Base-by-base conservation (phyloP, 1,140 invertebrate genomes). In the Grapholita molesta region DNA sequence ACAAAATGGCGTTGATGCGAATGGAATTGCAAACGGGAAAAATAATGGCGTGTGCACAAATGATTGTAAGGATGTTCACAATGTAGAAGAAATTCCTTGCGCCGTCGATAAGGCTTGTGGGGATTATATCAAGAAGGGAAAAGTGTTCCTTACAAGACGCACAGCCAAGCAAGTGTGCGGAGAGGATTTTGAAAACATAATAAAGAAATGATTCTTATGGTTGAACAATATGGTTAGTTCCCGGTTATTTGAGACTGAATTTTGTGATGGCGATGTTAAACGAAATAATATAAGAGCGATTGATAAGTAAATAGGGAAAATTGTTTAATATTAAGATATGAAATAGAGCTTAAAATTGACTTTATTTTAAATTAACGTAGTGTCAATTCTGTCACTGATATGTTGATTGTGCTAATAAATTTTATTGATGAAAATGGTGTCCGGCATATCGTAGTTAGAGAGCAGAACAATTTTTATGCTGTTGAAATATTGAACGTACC, bases 201-300 rank as follows among this genome's bases (percentile, higher is more conserved):
- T 83, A 80, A 87, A 87, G 67, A 88, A 91, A 89, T 89, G 86
- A 91, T 85, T 86, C 70, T 68, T 70, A 75, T 71, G 15, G 32
- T 66, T 61, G 67, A 69, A 73, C 65, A 69, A 70, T 72, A 71
- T 69, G 72, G 53, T 64, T 71, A 76, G 72, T 55, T 68, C 67
- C 67, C 70, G 71, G 80, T 67, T 77, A 21, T 72, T 80, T 82
- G 84, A 86, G 84, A 86, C 84, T 86, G 84, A 86, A 79, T 79
- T 70, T 79, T 86, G 84, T 86, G 84, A 84, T 85, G 77, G 76
- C 71, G 77, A 79, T 55, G 77, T 78, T 55, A 74, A 67, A 78
- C 77, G 76, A 61, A 61, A 61, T 61, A 61, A 30, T 61, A 30
- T 61, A 61, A 15, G 55, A 61, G 25, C 23, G 55, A 61, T 61